Percentiles rank a stretch among this genome's conserved stretches.
These are phyloP conservation scores for Heliconius sara DNA, from an alignment of 2,888 invertebrate species.

Conservation along the genomic window DNA sequence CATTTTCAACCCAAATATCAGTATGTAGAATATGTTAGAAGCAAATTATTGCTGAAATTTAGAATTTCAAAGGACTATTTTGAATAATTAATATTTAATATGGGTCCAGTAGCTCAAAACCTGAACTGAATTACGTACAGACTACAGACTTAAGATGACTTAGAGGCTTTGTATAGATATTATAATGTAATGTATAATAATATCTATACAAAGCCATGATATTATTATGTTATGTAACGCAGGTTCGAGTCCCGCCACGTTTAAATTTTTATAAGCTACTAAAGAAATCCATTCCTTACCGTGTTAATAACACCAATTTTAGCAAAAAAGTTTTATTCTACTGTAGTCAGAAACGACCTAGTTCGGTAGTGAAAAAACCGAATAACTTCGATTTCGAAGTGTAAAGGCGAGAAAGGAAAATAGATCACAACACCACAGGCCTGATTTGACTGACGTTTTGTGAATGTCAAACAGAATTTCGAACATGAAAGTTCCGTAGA, in stretches of 20 bases:
- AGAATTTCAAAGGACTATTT: constrained; percentile 36
- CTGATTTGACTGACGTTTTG: constrained; percentile 10
- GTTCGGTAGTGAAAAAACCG: not conserved
- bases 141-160: constrained; percentile 20
- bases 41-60: constrained; percentile 34
- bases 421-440: constrained; percentile 7
- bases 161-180: not conserved
- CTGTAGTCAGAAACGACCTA: not conserved
- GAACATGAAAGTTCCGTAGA: not conserved
- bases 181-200: no score
- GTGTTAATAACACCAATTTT: no score
- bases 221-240: no score
- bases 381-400: not conserved
- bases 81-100: constrained; percentile 44
- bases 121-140: constrained; percentile 35
- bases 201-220: no score
- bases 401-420: constrained; percentile 3
- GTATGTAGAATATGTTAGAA: not conserved
- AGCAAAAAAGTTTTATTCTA: no score
- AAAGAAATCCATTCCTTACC: no score
- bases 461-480: constrained; percentile 21
- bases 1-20: constrained; percentile 1
- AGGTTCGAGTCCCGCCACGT: no score
- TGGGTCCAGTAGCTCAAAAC: constrained; percentile 22
- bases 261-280: no score